Evolutionary conservation across 2,888 invertebrate species (phyloP).

Genomic region (Proisotoma minuta): DNA sequence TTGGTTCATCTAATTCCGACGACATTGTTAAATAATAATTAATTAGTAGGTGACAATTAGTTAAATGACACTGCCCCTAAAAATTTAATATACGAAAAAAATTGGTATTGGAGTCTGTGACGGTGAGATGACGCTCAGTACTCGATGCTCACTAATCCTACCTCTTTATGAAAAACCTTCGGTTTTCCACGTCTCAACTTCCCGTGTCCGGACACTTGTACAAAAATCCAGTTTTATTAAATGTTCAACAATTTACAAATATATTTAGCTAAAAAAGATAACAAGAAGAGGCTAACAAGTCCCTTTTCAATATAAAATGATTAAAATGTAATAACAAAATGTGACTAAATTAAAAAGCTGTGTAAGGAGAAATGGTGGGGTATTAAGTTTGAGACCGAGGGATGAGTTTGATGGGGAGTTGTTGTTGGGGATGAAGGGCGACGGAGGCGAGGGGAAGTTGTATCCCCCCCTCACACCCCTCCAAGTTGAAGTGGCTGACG

Average conservation of each 20-base stretch:
- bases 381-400: conserved; percentile 30
- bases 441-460: conserved; percentile 43
- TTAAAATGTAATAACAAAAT: conserved; percentile 9
- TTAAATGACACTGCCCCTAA: too few relatives aligned
- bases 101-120: too few relatives aligned
- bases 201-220: too few relatives aligned
- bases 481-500: conserved; percentile 37
- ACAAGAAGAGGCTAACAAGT: not conserved
- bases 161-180: too few relatives aligned
- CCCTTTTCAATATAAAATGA: conserved; percentile 6
- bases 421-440: conserved; percentile 42
- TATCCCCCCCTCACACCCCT: conserved; percentile 26
- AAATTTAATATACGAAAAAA: too few relatives aligned
- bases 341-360: conserved; percentile 5
- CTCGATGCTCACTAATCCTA: too few relatives aligned
- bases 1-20: conserved; percentile 49
- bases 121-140: too few relatives aligned
- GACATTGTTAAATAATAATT: too few relatives aligned
- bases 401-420: conserved; percentile 36
- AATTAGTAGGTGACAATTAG: too few relatives aligned
- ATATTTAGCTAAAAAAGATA: not conserved
- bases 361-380: not conserved
- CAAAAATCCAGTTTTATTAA: too few relatives aligned
- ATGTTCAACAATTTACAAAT: too few relatives aligned
- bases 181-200: too few relatives aligned